Base-by-base conservation (phyloP, 2,888 invertebrate genomes). In the Buathra laborator region DNA sequence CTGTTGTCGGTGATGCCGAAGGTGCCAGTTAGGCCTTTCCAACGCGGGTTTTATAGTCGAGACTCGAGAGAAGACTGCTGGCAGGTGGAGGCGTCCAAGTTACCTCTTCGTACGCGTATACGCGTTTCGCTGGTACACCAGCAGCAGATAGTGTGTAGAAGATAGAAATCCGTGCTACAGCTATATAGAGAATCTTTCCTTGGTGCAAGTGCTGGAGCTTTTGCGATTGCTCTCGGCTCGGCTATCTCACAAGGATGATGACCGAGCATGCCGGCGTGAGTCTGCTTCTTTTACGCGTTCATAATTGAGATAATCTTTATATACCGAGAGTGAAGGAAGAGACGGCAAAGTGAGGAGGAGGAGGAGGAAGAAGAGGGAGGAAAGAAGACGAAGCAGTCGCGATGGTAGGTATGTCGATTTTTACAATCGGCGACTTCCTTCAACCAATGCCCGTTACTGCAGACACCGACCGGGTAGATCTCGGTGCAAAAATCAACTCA, bases 271-370 rank as follows among this genome's bases (percentile, higher is more conserved):
- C 76, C 86, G 88, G 88, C 89, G 89, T 92, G 91, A 92, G 90
- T 92, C 88, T 90, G 91, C 91, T 91, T 90, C 90, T 92, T 92
- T 92, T 91, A 91, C 90, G 90, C 91, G 90, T 90, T 92, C 89
- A 91, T 92, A 92, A 92, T 92, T 92, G 92, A 92, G 91, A 92
- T 92, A 92, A 92, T 92, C 89, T 92, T 92, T 89, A 88, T 85
- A 85, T 85, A 87, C 85, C 84, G 84, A 86, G 88, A 86, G 86
- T 46, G 75, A 59, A 72, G 56, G 56, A 66, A 59, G 56, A 53
- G 24, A 51, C 48, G 12, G 37, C 16, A 43, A 10, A 53, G 53
- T 67, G 32, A 43, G 14, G 46, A 43, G 46, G 24, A 48, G 32
- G 77, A 75, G 67, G 77, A 81, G 66, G 84, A 70, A 64, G 77